Evolutionary conservation across 1,140 invertebrate genomes (phyloP), one percentile per base, ranked within the genome.

Genomic region (Asbolus verrucosus): DNA sequence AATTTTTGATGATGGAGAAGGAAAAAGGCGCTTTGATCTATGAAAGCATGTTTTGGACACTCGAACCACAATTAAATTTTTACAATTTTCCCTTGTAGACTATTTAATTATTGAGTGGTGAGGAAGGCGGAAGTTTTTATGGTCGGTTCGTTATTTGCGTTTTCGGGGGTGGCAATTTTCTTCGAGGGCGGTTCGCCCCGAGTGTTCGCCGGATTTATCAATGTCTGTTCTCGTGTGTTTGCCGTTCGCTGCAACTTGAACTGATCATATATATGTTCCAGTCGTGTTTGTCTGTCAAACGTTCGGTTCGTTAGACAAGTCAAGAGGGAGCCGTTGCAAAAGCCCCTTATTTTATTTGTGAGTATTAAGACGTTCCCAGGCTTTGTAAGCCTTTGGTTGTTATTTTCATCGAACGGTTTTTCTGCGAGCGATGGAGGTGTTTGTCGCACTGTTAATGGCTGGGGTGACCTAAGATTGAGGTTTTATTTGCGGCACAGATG

Each of bases 301-400:
- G 30, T 61, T 70, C 68, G 60, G 68, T 70, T 70, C 68, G 68
- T 70, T 70, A 70, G 41, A 70, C 61, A 70, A 70, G 68, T 50
- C 68, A 70, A 65, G 60, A 38, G 14, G 50, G 19, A 18, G 30
- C 46, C 19, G 13, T n/a, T 6, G 43, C 31, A 39, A 14, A 36
- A 62, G 11, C 1, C 15, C 15, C 31, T 38, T 62, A 13, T 21
- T 61, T 61, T 61, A 61, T 61, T 61, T 62, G 27, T 9, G n/a
- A 8, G 31, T 16, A 62, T 59, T 14, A 59, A 59, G 27, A 59
- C 38, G 15, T 50, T 3, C 50, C 6, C 6, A 3, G 33, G 33
- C 3, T 36, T 36, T 36, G 5, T 36, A n/a, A n/a, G 50, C 19
- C 14, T 24, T 18, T 18, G n/a, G 3, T 59, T 59, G 8, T 59